These are phyloP conservation scores for Eurystomus gularis DNA, from an alignment of 2,113 vertebrate genomes.

Conservation along the genomic window DNA sequence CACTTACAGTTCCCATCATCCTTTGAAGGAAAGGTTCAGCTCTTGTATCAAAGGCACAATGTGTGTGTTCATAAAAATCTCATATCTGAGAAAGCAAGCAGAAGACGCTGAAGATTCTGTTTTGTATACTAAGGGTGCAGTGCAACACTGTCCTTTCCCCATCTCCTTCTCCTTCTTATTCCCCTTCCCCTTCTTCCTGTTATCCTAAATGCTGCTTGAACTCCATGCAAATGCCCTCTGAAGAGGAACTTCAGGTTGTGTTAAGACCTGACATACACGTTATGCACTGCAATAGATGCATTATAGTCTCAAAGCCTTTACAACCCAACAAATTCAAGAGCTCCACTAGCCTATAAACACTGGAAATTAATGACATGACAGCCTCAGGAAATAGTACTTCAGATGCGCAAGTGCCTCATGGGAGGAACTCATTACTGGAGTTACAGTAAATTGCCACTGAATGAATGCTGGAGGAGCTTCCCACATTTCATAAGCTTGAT, in stretches of 20 bases:
- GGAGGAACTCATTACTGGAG: constrained; percentile 46
- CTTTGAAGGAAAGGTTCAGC: neutral
- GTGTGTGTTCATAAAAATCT: neutral
- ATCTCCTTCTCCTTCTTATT: neutral
- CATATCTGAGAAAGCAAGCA: neutral
- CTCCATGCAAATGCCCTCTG: neutral
- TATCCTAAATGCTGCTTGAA: neutral
- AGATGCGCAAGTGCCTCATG: constrained; percentile 10
- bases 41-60: no score
- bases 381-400: constrained; percentile 18
- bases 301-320: neutral
- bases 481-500: neutral
- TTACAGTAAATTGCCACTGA: constrained; percentile 52
- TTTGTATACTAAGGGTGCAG: neutral
- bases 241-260: neutral
- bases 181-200: neutral
- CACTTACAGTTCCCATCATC: neutral
- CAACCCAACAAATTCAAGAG: neutral
- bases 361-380: constrained; percentile 35
- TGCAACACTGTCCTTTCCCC: neutral
- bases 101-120: neutral
- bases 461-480: constrained; percentile 24
- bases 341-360: constrained; percentile 11
- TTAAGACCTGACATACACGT: fast-evolving
- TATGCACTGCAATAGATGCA: neutral